Conservation (phyloP, 2,888 invertebrate genomes). For the Aspidiotus destructor region DNA sequence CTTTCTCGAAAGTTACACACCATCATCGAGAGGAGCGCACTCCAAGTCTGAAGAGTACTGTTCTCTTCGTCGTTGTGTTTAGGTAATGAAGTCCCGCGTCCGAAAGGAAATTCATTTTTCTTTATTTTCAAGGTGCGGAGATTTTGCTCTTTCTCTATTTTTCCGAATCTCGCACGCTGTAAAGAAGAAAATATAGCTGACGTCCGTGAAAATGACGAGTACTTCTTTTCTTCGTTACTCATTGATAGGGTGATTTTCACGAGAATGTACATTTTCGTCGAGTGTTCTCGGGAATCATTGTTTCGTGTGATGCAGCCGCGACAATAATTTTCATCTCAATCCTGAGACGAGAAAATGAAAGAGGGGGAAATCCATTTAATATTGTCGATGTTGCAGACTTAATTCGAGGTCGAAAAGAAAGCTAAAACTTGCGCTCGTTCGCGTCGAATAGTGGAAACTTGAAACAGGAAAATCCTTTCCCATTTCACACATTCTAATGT, state of each 20-base stretch:
- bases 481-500: too few relatives aligned
- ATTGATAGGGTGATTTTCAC: conserved; percentile 1
- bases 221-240: background rate
- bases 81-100: background rate
- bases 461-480: too few relatives aligned
- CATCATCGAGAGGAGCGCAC: too few relatives aligned
- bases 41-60: too few relatives aligned
- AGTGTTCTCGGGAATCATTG: background rate
- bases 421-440: too few relatives aligned
- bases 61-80: too few relatives aligned
- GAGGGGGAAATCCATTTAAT: too few relatives aligned
- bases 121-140: background rate
- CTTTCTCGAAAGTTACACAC: too few relatives aligned
- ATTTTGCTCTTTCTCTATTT: background rate
- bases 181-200: conserved; percentile 2
- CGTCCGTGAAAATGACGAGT: background rate
- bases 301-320: background rate
- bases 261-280: background rate
- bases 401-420: too few relatives aligned
- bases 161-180: background rate
- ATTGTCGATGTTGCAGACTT: too few relatives aligned
- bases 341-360: too few relatives aligned
- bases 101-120: conserved; percentile 1
- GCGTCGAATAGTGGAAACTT: too few relatives aligned
- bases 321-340: background rate